These are phyloP conservation scores for rabbit (Oryctolagus cuniculus) DNA, from an alignment of 2,113 vertebrate species.

Conservation along the genomic window mOryCun1.1 NC_091435.1:104321001-104321500, in stretches of 20 bases:
- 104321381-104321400: background rate
- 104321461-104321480: too few relatives aligned
- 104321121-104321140: background rate
- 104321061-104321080: background rate
- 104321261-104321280: background rate
- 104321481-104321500: too few relatives aligned
- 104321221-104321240: background rate
- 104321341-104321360: slow-evolving; percentile 34
- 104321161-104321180: background rate
- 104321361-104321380: background rate
- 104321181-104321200: background rate
- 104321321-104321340: background rate
- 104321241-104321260: background rate
- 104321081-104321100: background rate
- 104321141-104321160: background rate
- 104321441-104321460: background rate
- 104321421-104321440: background rate
- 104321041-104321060: background rate
- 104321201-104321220: background rate
- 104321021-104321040: too few relatives aligned
- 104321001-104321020: background rate
- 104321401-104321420: background rate
- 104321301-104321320: background rate
- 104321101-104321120: background rate
- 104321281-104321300: background rate